Conservation (phyloP, 2,888 invertebrate genomes). For the Cinara cedri region DNA sequence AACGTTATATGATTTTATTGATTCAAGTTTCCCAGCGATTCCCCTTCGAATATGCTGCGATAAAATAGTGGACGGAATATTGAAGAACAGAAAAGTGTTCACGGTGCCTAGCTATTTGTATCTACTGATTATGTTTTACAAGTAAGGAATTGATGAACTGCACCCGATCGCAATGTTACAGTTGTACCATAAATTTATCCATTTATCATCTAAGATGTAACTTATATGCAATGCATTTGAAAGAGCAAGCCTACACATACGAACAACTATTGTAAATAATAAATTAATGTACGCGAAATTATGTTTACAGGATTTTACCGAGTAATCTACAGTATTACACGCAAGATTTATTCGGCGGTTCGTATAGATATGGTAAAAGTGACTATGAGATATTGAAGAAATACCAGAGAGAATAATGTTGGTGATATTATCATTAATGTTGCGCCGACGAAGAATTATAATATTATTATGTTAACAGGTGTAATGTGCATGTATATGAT, state of each 20-base stretch:
- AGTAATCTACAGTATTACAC: not conserved
- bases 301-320: not conserved
- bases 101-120: constrained; percentile 8
- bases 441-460: too few relatives aligned
- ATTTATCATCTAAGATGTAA: too few relatives aligned
- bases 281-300: too few relatives aligned
- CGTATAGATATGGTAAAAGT: not conserved
- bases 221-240: too few relatives aligned
- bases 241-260: not conserved
- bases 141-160: not conserved
- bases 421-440: too few relatives aligned
- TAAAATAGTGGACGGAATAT: constrained; percentile 25
- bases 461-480: too few relatives aligned
- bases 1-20: not conserved
- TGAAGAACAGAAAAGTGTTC: constrained; percentile 33
- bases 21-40: not conserved
- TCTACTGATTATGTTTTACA: not conserved
- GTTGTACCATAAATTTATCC: too few relatives aligned
- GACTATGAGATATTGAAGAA: not conserved
- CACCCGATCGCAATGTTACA: too few relatives aligned
- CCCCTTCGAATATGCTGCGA: not conserved
- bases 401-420: not conserved
- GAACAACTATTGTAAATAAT: not conserved
- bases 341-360: not conserved
- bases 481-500: too few relatives aligned